Percentiles rank a stretch among this genome's conserved stretches.
These are phyloP conservation scores for Microcebus ravelobensis DNA, from an alignment of 2,113 vertebrate species.

Conservation along the genomic window DNA sequence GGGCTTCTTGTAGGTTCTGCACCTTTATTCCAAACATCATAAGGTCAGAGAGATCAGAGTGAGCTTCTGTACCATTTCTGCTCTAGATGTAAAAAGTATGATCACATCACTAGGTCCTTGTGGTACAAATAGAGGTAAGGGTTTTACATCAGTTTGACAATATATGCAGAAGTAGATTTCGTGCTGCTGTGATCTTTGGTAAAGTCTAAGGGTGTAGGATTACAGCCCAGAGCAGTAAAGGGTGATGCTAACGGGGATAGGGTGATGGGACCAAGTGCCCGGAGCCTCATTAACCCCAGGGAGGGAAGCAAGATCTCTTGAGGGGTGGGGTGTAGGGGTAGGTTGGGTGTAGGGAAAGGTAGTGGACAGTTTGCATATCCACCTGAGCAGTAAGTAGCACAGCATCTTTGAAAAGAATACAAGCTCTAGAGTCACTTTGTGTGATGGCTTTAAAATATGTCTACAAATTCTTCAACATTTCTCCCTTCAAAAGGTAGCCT, in stretches of 20 bases:
- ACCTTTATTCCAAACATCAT: not conserved
- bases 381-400: not conserved
- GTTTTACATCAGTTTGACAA: not conserved
- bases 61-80: not conserved
- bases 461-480: not conserved
- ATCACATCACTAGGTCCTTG: not conserved
- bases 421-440: not conserved
- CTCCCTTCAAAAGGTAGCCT: not conserved
- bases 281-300: not conserved
- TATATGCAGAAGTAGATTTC: not conserved
- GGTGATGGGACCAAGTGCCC: no score
- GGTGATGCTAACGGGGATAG: not conserved
- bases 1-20: not conserved
- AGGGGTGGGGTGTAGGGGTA: not conserved
- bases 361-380: not conserved
- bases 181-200: not conserved
- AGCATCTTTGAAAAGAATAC: not conserved
- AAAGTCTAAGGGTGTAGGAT: not conserved
- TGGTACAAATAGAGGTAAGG: not conserved
- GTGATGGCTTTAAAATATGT: not conserved
- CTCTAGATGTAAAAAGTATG: not conserved
- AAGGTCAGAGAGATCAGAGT: not conserved
- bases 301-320: not conserved
- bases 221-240: not conserved
- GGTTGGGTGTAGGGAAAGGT: fast-evolving